Base-by-base conservation (phyloP, 2,113 vertebrate species). In the Hipposideros armiger region DNA sequence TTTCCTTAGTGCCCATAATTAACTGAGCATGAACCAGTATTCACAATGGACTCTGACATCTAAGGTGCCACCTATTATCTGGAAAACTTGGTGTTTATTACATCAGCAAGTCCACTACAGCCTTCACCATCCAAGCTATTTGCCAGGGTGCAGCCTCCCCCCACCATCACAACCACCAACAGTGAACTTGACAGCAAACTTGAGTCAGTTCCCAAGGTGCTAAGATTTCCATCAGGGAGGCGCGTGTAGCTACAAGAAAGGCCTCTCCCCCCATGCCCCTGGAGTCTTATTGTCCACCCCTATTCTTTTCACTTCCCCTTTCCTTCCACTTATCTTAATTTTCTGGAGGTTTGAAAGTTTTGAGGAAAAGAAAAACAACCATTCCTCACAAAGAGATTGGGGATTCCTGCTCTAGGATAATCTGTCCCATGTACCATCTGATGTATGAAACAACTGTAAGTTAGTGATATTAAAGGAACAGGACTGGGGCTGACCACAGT, bases 11-110 rank as follows among this genome's bases (percentile, higher is more conserved):
- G 26, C 66, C 40, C 73, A 73, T 86, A 91, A 91, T 88, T 88
- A 93, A 91, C 60, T 91, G 81, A 94, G 50, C 83, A 67, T 7
- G 52, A 90, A 50, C 42, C 66, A 30, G 87, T 88, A 85, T 93
- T 94, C 87, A 40, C 70, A 60, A 58, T 77, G 85, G 95, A 96
- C 88, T 87, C 83, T 95, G n/a, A 88, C 56, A 94, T 94, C 83
- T 80, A 90, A 95, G 32, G 6, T 69, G 70, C 56, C 40, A 93
- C 74, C 64, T 80, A 36, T 83, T 80, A 87, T 60, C 54, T 90
- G n/a, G 60, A 94, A 89, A 95, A 80, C 20, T 90, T 94, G 47
- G 26, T 19, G 11, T 91, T 81, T 90, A 72, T 90, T 92, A 77
- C 14, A 81, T 87, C 56, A 85, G 30, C 26, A 90, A 92, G 47